Base-by-base conservation (phyloP, 2,113 vertebrate species). In the Martes martes region DNA sequence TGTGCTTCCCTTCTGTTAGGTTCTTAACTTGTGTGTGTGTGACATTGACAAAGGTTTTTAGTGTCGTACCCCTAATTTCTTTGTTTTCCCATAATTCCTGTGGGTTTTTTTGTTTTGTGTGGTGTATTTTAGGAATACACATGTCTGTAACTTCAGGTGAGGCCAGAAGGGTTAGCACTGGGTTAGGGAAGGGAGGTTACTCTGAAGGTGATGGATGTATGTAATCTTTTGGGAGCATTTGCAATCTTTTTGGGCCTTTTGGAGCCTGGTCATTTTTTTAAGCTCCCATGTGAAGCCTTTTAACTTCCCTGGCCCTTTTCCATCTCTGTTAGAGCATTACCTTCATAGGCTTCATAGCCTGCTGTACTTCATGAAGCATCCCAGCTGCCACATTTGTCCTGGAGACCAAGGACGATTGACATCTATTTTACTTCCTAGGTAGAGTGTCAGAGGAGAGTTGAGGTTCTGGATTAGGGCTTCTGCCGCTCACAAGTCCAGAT, bases 1-100 rank as follows among this genome's bases (percentile, higher is more conserved):
- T 0, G 1, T 36, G 33, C 50, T 82, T 1, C 28, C 0, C 0
- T 61, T 92, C 47, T 14, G 8, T 82, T 65, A 19, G 67, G 6
- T 52, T 89, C 33, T 92, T 61, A 6, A 3, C 1, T 11, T 47
- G 13, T 36, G 2, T 67, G 2, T 67, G 14, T 71, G 65, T 61
- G 50, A 31, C 7, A 6, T n/a, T 11, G 55, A 57, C 45, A 61
- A 15, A 14, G 52, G 63, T 78, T 47, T 55, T 67, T 31, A 83
- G 23, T 79, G 23, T 52, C 42, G 21, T 26, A 16, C 47, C n/a
- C 47, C 5, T 83, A 42, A 83, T 83, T 42, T 11, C 7, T 6
- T 90, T 76, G 36, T 88, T 59, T 59, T 15, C 24, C 31, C 9
- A 0, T 76, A 73, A 92, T 9, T 2, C 33, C 39, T 71, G 11